phyloP scores from a whole-genome alignment of 2,113 vertebrate species.

The Sebastes schlegelii region DNA sequence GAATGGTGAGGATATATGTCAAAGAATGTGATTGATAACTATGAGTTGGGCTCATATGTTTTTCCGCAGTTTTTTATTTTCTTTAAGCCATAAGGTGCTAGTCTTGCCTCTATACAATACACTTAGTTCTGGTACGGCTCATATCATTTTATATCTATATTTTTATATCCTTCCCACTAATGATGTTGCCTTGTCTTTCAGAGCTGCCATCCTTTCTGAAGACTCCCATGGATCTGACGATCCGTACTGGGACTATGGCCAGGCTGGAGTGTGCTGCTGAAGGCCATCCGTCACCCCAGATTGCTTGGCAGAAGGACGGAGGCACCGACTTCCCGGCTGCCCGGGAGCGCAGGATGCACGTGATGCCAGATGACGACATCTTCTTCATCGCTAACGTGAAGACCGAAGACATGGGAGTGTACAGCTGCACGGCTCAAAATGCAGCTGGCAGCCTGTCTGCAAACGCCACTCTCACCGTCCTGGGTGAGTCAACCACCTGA shows the following conservation, averaged over 20 bases:
- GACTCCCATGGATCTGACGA: constrained; percentile 96
- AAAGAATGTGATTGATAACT: background rate
- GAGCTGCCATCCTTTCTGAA: constrained; percentile 98
- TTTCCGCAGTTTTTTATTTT: background rate
- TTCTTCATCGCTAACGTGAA: constrained; percentile 98
- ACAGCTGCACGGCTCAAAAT: constrained; percentile 98
- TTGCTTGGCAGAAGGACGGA: constrained; percentile 98
- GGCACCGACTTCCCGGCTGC: constrained; percentile 98
- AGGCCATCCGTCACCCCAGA: constrained; percentile 94
- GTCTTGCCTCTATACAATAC: background rate
- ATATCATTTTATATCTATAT: background rate
- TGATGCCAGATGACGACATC: constrained; percentile 98
- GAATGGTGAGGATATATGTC: constrained; percentile 86
- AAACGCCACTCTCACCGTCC: constrained; percentile 93
- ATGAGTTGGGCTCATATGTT: background rate
- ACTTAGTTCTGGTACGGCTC: background rate
- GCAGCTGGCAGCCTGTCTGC: constrained; percentile 94
- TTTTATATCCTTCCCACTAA: background rate
- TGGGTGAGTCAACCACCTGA: constrained; percentile 85
- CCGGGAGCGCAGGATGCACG: constrained; percentile 95
- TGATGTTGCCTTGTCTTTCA: constrained; percentile 56
- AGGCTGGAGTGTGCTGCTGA: constrained; percentile 94
- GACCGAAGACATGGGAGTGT: constrained; percentile 94
- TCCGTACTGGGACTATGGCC: constrained; percentile 91
- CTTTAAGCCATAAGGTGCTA: background rate